These are phyloP conservation scores for Agelastica alni DNA, from an alignment of 2,888 invertebrate species.

Conservation along the genomic window DNA sequence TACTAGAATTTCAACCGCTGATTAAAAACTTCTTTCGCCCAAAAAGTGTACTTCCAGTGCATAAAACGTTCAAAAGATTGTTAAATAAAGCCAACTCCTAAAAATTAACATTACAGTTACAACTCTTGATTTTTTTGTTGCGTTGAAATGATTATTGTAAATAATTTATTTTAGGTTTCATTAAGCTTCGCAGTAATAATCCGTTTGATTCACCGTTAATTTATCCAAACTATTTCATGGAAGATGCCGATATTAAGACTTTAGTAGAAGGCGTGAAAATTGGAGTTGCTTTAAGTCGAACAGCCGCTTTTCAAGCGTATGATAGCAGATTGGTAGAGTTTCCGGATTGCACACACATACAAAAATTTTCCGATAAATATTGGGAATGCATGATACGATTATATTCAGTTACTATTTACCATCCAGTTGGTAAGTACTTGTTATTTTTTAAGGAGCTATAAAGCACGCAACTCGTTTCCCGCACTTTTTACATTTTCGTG, in stretches of 20 bases:
- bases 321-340: constrained; percentile 76
- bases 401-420: constrained; percentile 83
- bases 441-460: too few species aligned
- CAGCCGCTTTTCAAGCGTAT: constrained; percentile 74
- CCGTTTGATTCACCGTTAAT: constrained; percentile 89
- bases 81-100: too few species aligned
- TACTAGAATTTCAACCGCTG: too few species aligned
- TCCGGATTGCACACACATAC: constrained; percentile 74
- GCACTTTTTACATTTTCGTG: too few species aligned
- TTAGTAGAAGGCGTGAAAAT: constrained; percentile 86
- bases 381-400: constrained; percentile 88
- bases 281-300: constrained; percentile 77
- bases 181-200: constrained; percentile 79
- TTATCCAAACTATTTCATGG: constrained; percentile 87
- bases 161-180: constrained; percentile 42
- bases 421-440: constrained; percentile 73
- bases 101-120: too few species aligned
- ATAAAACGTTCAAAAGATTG: too few species aligned
- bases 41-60: too few species aligned
- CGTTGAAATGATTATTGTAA: background rate
- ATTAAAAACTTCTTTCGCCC: too few species aligned
- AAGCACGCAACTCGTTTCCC: too few species aligned
- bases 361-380: constrained; percentile 72
- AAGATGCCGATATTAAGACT: constrained; percentile 78
- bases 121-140: too few species aligned